A percentile compares a stretch with the other conserved stretches of the same genome.
phyloP scores from a whole-genome alignment of 2,797 vertebrate genomes.

The Rhyacichthys aspro region DNA sequence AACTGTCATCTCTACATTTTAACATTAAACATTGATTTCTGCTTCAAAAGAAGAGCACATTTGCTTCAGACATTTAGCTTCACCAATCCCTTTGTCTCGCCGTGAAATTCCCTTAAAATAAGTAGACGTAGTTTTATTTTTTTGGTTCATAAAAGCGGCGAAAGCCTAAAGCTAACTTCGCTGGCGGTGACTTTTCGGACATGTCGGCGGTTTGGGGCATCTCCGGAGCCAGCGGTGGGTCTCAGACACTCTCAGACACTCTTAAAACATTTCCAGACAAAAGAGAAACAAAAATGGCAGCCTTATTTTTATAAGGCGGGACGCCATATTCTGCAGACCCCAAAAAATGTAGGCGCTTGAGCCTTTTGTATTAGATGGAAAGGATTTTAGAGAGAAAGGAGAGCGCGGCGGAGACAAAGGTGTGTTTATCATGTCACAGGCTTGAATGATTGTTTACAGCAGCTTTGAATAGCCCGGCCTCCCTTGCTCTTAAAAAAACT shows the following conservation, averaged over 20 bases:
- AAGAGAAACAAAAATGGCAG: conserved; percentile 99
- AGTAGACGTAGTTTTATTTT: conserved; percentile 48
- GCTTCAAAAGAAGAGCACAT: too few species aligned
- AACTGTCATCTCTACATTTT: too few species aligned
- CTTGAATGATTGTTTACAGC: conserved; percentile 89
- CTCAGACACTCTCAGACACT: conserved; percentile 87
- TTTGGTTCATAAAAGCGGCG: conserved; percentile 27
- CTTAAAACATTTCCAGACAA: conserved; percentile 96
- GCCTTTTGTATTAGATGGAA: conserved; percentile 32
- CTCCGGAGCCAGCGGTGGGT: conserved; percentile 43
- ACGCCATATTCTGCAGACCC: conserved; percentile 98
- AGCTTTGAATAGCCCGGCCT: conserved; percentile 94
- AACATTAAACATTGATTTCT: too few species aligned
- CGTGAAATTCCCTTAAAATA: conserved; percentile 32
- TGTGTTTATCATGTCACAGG: conserved; percentile 79
- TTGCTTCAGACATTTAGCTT: conserved; percentile 4
- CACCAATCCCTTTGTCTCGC: conserved; percentile 49
- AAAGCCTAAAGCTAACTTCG: conserved; percentile 43
- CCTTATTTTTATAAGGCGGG: conserved; percentile 97
- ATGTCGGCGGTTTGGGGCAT: conserved; percentile 28
- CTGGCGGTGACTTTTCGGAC: conserved; percentile 57
- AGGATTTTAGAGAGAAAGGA: conserved; percentile 13
- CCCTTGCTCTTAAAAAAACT: conserved; percentile 77
- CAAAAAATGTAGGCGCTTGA: conserved; percentile 67
- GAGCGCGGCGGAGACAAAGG: conserved; percentile 61